phyloP scores from a whole-genome alignment of 2,113 vertebrate genomes.

The Semnornis frantzii region DNA sequence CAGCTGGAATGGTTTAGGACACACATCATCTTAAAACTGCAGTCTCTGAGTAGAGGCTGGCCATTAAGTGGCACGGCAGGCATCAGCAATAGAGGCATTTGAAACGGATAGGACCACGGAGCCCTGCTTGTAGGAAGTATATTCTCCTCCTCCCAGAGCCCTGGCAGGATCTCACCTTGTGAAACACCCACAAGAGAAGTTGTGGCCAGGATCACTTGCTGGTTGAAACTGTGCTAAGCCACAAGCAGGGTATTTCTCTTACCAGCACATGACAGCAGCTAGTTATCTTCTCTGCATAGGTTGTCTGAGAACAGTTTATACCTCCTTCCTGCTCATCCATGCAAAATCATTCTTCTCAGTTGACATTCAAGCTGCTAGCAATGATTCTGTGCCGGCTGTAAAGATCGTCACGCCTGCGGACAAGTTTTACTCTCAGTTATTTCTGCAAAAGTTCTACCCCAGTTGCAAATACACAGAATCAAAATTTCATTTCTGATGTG shows the following conservation, averaged over 20 bases:
- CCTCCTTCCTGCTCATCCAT: neutral
- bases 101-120: neutral
- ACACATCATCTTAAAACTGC: neutral
- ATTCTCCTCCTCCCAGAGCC: neutral
- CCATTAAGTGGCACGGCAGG: neutral
- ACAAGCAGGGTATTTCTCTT: neutral
- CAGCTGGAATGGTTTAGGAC: constrained; percentile 12
- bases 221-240: constrained; percentile 7
- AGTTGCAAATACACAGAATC: neutral
- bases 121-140: neutral
- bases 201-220: neutral
- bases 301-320: neutral
- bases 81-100: neutral
- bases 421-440: constrained; percentile 9
- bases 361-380: neutral
- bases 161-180: neutral
- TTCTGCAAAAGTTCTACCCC: neutral
- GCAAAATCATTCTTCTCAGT: neutral
- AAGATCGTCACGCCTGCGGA: neutral
- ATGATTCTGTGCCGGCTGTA: constrained; percentile 8
- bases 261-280: neutral
- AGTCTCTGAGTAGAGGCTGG: neutral
- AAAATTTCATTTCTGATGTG: constrained; percentile 1
- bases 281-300: neutral
- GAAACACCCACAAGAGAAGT: neutral